Base-by-base conservation (phyloP, 2,888 invertebrate genomes). In the Phoenoteleia sp. region DNA sequence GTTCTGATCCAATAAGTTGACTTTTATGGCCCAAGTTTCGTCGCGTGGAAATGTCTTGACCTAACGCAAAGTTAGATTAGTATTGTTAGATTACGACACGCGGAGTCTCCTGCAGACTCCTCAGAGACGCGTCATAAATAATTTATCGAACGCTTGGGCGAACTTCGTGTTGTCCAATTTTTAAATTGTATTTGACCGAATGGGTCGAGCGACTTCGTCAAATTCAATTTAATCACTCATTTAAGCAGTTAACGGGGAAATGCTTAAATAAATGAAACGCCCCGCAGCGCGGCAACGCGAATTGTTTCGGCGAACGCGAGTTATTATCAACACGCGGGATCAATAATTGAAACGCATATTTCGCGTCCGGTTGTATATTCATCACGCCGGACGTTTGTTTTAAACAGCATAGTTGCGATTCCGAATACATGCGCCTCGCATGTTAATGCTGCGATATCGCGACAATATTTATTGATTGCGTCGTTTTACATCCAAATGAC, bases 31-130 rank as follows among this genome's bases (percentile, higher is more conserved):
- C 11, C 52, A 81, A 81, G 58, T 81, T 72, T 72, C 42, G 49
- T 42, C 72, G 66, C 60, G 47, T 15, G 23, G 42, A 52, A 58
- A 33, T 42, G 54, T 60, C 52, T 64, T 71, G 82, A 76, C 76
- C 76, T 72, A 72, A 71, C 58, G 71, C 27, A 56, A 82, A 82
- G 76, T 76, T 82, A 71, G 76, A 82, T 72, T 77, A 66, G 76
- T 64, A 82, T 82, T 77, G 76, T 82, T 77, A 72, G 42, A 76
- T 72, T 77, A 71, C 82, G 39, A 42, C 60, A 69, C 25, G 45
- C 29, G 29, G 19, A 25, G 39, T 23, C 36, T 36, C 4, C 33
- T 9, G 23, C 52, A 9, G 45, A 62, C 49, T 69, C 56, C 54
- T 33, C 6, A 3, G 39, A 71, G 67, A 77, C 72, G 66, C 56